Evolutionary conservation across 2,888 invertebrate genomes (phyloP), one percentile per base, ranked within the genome.

Genomic region (Eupithecia pulchellata): DNA sequence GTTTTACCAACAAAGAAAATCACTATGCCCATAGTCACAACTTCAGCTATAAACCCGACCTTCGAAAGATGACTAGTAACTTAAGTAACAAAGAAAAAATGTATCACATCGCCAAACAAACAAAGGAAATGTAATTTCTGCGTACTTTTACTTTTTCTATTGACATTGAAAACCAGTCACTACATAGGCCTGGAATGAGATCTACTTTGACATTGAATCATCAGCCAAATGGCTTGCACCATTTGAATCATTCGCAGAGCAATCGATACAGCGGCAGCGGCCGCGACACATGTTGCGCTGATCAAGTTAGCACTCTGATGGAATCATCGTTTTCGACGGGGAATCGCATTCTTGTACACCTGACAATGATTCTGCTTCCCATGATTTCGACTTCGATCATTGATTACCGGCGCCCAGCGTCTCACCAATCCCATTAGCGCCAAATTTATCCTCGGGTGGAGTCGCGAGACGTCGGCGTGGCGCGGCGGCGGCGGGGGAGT

Each of bases 361-460:
- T 85, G 83, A 85, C 84, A 86, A 86, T 84, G 84, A 72, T 78
- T 83, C 82, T 82, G 83, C 82, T 86, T 84, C 79, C 84, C 86
- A 88, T 86, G 85, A 90, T 90, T 89, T 90, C 84, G 86, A 88
- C 87, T 86, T 89, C 86, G 86, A 91, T 86, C 93, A 93, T 93
- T 91, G 93, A 93, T 93, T 93, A 89, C 91, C 85, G 84, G 87
- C 89, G 88, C 89, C 87, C 91, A 89, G 86, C 87, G 87, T 84
- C 85, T 84, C 85, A 87, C 86, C 88, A 86, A 89, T 89, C 87
- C 89, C 84, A 90, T 92, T 91, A 92, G 92, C 91, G 92, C 93
- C 93, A 93, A 93, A 93, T 91, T 91, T 91, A 93, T 89, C 92
- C 89, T 93, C 92, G 92, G 91, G 87, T 83, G 84, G 84, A 85